These are phyloP conservation scores for Gisinianus flammeolus DNA, from an alignment of 2,888 invertebrate species.

Conservation along the genomic window DNA sequence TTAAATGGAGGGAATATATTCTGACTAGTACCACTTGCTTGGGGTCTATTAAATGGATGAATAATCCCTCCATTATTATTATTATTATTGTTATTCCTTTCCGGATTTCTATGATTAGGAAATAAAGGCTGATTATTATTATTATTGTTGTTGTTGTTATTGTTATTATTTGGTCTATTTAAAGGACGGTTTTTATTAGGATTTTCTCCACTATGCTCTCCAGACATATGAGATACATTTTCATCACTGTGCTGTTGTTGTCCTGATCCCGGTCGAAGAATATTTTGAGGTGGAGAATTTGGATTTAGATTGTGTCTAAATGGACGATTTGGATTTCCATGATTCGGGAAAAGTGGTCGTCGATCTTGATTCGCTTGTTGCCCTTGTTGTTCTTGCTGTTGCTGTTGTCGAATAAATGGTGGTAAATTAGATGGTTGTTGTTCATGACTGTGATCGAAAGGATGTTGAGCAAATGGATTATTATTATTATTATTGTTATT, in stretches of 20 bases:
- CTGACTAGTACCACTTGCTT: conserved; percentile 2
- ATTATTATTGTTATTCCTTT: conserved; percentile 9
- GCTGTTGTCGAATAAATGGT: neutral
- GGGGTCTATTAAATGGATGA: conserved; percentile 22
- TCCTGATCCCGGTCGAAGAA: neutral
- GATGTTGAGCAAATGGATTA: neutral
- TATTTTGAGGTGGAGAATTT: neutral
- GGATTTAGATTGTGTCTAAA: conserved; percentile 4
- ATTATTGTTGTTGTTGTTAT: neutral
- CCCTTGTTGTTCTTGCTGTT: neutral
- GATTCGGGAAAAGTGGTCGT: neutral
- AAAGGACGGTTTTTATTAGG: neutral
- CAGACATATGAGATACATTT: neutral
- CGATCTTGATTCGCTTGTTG: neutral
- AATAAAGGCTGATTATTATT: conserved; percentile 12
- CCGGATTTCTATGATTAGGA: conserved; percentile 27
- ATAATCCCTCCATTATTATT: conserved; percentile 13
- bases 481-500: neutral
- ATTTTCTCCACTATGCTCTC: conserved; percentile 3
- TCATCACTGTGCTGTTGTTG: conserved; percentile 15
- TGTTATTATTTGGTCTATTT: neutral
- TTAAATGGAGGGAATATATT: neutral
- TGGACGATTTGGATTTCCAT: conserved; percentile 10
- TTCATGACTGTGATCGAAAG: conserved; percentile 11
- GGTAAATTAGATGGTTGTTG: neutral